phyloP scores from a whole-genome alignment of 2,888 invertebrate genomes.

The Petrophora chlorosata region DNA sequence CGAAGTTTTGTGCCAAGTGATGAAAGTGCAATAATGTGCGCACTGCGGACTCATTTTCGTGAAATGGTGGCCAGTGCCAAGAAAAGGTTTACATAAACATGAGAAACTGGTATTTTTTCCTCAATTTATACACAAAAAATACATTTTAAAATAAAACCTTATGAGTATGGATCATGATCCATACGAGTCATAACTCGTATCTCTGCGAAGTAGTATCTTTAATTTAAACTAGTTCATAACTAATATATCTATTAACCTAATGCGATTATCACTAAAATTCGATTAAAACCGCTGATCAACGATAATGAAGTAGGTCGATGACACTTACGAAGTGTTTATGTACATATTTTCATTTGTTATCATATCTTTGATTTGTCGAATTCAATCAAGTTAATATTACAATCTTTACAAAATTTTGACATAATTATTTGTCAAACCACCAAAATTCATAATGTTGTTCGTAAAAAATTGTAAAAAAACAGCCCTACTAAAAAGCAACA shows the following conservation, averaged over 20 bases:
- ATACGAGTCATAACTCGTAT: not conserved
- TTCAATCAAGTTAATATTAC: too few species aligned
- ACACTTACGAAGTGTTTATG: constrained; percentile 14
- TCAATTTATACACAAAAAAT: too few species aligned
- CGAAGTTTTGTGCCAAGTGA: constrained; percentile 14
- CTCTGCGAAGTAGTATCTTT: too few species aligned
- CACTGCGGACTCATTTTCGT: constrained; percentile 8
- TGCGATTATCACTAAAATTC: constrained; percentile 14
- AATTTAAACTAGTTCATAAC: constrained; percentile 10
- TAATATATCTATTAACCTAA: constrained; percentile 23
- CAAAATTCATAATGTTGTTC: not conserved
- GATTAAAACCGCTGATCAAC: constrained; percentile 17
- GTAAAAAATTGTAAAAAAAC: not conserved
- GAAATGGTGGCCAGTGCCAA: constrained; percentile 1
- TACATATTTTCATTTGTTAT: constrained; percentile 11
- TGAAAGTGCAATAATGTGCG: constrained; percentile 14
- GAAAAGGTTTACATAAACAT: constrained; percentile 1
- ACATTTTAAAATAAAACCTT: too few species aligned
- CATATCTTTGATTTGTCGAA: constrained; percentile 2
- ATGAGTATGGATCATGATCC: too few species aligned
- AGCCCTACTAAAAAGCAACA: too few species aligned
- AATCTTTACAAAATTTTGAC: not conserved
- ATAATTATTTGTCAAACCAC: not conserved
- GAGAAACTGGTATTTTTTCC: not conserved
- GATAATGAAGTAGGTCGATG: constrained; percentile 31